Base-by-base conservation (phyloP, 2,888 invertebrate genomes). In the Electrophaes corylata region DNA sequence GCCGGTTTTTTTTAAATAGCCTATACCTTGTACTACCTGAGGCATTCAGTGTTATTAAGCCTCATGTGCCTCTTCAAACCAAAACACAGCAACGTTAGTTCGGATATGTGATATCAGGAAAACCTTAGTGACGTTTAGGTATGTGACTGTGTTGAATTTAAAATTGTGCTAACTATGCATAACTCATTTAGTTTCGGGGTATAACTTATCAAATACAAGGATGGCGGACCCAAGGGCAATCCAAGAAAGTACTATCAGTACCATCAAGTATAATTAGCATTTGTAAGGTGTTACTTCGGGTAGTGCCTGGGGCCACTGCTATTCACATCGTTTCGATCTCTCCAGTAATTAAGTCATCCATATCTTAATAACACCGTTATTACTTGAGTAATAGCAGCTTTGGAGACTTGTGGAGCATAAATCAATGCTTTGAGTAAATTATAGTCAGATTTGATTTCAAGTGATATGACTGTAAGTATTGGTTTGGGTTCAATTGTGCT, bases 281-380 rank as follows among this genome's bases (percentile, higher is more conserved):
- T 56, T 47, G 60, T 60, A 60, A 60, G 60, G 60, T 60, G 60
- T 60, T 60, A 51, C 43, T 44, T 20, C 20, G 39, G 39, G 12
- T 43, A 43, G 46, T 45, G 48, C 61, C 63, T 47, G 10, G 53
- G 62, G 62, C 64, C 48, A 20, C 47, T 52, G 54, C 60, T 43
- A 26, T 43, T 62, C 57, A 65, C 58, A 51, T 50, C 63, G 53
- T 54, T 58, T 56, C 50, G 62, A 64, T 62, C 64, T 61, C 50
- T 23, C 35, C 37, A 45, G 65, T 63, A 65, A 67, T 67, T 67
- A 65, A 67, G 64, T 56, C 67, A 65, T 67, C 62, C 64, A 67
- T 67, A 65, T 67, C 64, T 62, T 64, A 67, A 67, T 67, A 67
- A 67, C 54, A 67, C 57, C 39, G 59, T 62, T 52, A 65, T 67